Conservation (phyloP, 2,113 vertebrate genomes). For the Chloropsis hardwickii region DNA sequence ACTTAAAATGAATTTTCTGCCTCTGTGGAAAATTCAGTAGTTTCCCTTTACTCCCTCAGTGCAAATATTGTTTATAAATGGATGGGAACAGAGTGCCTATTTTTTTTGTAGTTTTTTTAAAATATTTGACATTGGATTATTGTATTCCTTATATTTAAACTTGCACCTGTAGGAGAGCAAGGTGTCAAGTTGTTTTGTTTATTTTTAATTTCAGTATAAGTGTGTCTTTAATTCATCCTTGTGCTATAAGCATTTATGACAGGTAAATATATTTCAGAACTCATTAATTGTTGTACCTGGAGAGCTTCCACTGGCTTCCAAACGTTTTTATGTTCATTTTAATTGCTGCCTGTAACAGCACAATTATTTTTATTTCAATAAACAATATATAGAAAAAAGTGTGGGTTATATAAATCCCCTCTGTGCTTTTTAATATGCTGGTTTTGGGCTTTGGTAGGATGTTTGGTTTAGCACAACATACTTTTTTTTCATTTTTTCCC, state of each 20-base stretch:
- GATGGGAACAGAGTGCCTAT: background rate
- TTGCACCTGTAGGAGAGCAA: background rate
- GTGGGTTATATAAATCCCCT: background rate
- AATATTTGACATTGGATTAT: background rate
- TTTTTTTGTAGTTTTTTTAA: background rate
- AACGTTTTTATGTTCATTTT: background rate
- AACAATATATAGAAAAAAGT: background rate
- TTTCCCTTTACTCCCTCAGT: fast-evolving
- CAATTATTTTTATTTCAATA: background rate
- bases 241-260: background rate
- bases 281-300: background rate
- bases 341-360: background rate
- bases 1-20: background rate
- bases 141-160: background rate
- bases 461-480: background rate
- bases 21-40: background rate
- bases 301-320: background rate
- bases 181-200: background rate
- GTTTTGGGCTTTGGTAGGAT: background rate
- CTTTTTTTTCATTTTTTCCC: background rate
- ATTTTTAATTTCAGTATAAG: background rate
- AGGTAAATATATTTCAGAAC: background rate
- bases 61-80: background rate
- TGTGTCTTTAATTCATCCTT: background rate
- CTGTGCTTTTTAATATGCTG: background rate